phyloP scores from a whole-genome alignment of 2,888 invertebrate genomes.

The Rhabditoides inermis region DNA sequence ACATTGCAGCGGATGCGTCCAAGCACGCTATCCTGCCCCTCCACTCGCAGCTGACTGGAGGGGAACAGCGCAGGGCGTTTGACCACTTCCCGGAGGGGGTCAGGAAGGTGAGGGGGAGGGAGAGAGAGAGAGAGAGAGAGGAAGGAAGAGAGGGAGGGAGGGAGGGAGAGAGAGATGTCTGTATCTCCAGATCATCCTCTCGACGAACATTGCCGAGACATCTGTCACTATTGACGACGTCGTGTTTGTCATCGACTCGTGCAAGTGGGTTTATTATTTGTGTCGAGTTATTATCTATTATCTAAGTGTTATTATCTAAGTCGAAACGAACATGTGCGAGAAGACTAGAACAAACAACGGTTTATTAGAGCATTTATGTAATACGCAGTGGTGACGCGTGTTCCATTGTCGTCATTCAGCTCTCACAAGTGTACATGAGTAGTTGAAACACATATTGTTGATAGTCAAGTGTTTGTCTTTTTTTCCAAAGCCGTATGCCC shows the following conservation, averaged over 20 bases:
- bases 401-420: no score
- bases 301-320: neutral
- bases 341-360: neutral
- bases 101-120: slow-evolving; percentile 14
- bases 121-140: no score
- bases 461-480: no score
- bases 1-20: slow-evolving; percentile 4
- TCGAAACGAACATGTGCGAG: neutral
- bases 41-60: slow-evolving; percentile 92
- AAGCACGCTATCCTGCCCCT: slow-evolving; percentile 71
- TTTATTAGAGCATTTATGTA: neutral
- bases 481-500: no score
- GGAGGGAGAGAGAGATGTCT: no score
- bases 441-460: no score
- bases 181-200: slow-evolving; percentile 79
- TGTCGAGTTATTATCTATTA: neutral
- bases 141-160: neutral
- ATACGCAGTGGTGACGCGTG: no score
- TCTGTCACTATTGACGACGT: slow-evolving; percentile 97
- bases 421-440: no score
- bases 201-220: slow-evolving; percentile 96
- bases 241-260: slow-evolving; percentile 90
- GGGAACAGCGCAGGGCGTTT: slow-evolving; percentile 85
- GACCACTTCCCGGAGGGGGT: slow-evolving; percentile 54
- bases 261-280: slow-evolving; percentile 63